Evolutionary conservation across 2,888 invertebrate species (phyloP), one percentile per base, ranked within the genome.

Genomic region (Orgyia antiqua): DNA sequence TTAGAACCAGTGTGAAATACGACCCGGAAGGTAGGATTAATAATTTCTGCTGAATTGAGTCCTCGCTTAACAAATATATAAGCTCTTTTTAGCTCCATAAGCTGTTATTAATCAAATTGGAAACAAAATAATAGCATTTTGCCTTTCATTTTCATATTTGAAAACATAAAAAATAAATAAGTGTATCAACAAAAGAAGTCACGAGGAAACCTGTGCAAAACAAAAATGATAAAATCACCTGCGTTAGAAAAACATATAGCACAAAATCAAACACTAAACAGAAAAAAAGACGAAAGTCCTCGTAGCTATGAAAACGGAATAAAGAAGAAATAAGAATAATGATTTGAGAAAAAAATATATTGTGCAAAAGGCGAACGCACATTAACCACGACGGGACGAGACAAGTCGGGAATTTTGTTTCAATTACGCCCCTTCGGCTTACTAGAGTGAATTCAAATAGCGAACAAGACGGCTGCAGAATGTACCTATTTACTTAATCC

Each of bases 321-420:
- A 42, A 41, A 34, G 24, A 33, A 32, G 15, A 47, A 44, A 44
- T 33, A 43, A 40, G 25, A 29, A 26, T 20, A 36, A 26, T 25
- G 13, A 37, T 34, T 39, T 29, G 31, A 27, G 27, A 34, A 34
- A 35, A 26, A 42, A 36, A 41, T 38, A 39, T 33, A 24, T 30
- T 20, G 40, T 21, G 27, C 24, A 41, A 31, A 48, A 10, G 38
- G 27, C 38, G 25, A 37, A 36, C 32, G 51, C 46, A 55, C 60
- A 60, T 61, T 62, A 55, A 53, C 51, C 51, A 28, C 28, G 26
- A 35, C 33, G 33, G 39, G 37, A 28, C 42, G 44, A 55, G 61
- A 61, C 68, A 60, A 67, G 53, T 53, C 38, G 57, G n/a, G 63
- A 66, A 68, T 74, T 70, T 68, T 55, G 61, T 76, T 78, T 78